phyloP scores from a whole-genome alignment of 1,140 invertebrate species.

The Anadara kagoshimensis region DNA sequence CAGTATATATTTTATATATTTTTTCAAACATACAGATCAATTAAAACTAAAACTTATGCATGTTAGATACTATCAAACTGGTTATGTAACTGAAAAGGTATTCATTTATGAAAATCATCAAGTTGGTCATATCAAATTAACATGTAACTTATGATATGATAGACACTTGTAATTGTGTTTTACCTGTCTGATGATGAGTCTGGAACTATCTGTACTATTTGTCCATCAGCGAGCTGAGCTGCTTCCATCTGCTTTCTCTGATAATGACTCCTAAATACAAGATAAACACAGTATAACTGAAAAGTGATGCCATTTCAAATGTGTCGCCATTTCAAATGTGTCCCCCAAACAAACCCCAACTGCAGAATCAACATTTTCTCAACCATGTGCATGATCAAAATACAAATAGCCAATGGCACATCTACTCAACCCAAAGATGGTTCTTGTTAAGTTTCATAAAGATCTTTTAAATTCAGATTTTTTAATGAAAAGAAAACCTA shows the following conservation, averaged over 20 bases:
- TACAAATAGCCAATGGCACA: not conserved
- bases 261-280: constrained; percentile 63
- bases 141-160: too few species aligned
- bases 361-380: too few species aligned
- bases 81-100: too few species aligned
- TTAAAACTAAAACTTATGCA: too few species aligned
- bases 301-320: not conserved
- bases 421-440: not conserved
- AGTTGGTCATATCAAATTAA: too few species aligned
- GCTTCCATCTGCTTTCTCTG: constrained; percentile 56
- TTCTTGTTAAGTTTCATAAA: not conserved
- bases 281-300: not conserved
- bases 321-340: too few species aligned
- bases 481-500: not conserved
- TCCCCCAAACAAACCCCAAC: too few species aligned
- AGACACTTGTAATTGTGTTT: too few species aligned
- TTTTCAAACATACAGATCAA: too few species aligned
- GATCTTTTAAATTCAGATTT: not conserved
- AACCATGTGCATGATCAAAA: not conserved
- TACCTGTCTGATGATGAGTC: constrained; percentile 5
- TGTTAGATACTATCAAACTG: too few species aligned
- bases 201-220: constrained; percentile 51
- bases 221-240: constrained; percentile 46
- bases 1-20: too few species aligned
- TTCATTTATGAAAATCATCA: too few species aligned